A percentile compares a stretch with the other conserved stretches of the same genome.
phyloP scores from a whole-genome alignment of 2,888 invertebrate species.

The Drosophila austrosaltans region DNA sequence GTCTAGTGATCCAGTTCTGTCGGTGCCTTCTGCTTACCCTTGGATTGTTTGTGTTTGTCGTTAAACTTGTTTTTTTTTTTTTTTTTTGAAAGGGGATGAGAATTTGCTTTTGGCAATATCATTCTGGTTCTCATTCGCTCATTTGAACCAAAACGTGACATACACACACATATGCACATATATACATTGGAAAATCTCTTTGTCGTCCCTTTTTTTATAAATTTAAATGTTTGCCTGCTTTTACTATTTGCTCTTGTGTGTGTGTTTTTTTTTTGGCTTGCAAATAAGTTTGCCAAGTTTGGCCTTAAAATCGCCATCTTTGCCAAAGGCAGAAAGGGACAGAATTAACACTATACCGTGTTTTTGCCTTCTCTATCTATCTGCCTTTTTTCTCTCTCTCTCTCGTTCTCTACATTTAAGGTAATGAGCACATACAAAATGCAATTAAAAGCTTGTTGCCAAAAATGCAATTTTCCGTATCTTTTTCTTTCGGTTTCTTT shows the following conservation, averaged over 20 bases:
- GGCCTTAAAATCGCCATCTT: slow-evolving; percentile 68
- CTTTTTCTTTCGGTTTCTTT: slow-evolving; percentile 30
- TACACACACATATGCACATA: slow-evolving; percentile 36
- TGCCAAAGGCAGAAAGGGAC: slow-evolving; percentile 37
- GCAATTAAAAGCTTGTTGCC: slow-evolving; percentile 80
- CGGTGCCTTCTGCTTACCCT: background rate
- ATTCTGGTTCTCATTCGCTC: slow-evolving; percentile 48
- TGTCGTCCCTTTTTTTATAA: slow-evolving; percentile 43
- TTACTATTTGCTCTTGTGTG: slow-evolving; percentile 21
- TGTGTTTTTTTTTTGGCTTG: slow-evolving; percentile 1
- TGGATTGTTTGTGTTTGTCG: slow-evolving; percentile 57
- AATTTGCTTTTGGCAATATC: slow-evolving; percentile 58
- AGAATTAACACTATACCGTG: slow-evolving; percentile 3
- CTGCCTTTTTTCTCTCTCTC: background rate
- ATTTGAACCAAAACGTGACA: slow-evolving; percentile 60
- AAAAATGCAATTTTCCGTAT: slow-evolving; percentile 72
- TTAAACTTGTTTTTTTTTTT: slow-evolving; percentile 46
- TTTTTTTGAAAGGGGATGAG: slow-evolving; percentile 8
- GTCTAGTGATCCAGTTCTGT: background rate
- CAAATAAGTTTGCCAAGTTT: slow-evolving; percentile 69
- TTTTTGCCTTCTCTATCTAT: background rate
- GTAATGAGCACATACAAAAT: slow-evolving; percentile 81
- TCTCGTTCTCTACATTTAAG: slow-evolving; percentile 65
- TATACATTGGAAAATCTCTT: slow-evolving; percentile 29
- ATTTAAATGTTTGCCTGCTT: slow-evolving; percentile 41